A percentile compares a stretch with the other conserved stretches of the same genome.
These are phyloP conservation scores for Exephanes ischioxanthus DNA, from an alignment of 2,888 invertebrate genomes.

Conservation along the genomic window DNA sequence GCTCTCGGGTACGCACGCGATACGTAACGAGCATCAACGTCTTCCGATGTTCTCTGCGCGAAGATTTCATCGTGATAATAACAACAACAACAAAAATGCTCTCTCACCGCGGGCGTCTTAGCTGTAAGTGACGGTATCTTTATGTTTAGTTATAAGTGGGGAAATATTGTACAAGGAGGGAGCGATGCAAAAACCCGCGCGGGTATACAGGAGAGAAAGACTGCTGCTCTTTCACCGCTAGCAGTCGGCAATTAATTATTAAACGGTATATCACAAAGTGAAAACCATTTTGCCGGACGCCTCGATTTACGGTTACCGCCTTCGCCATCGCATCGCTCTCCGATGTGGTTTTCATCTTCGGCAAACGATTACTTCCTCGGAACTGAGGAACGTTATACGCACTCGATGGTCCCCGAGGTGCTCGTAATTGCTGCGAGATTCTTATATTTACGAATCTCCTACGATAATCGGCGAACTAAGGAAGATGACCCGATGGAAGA, in stretches of 20 bases:
- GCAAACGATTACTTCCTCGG: neutral
- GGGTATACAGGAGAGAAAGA: neutral
- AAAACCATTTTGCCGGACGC: slow-evolving; percentile 73
- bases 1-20: slow-evolving; percentile 54
- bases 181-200: neutral
- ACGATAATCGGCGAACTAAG: slow-evolving; percentile 71
- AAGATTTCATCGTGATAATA: neutral
- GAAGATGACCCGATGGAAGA: slow-evolving; percentile 52
- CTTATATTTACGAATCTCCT: slow-evolving; percentile 76
- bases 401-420: neutral
- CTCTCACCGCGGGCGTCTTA: slow-evolving; percentile 68
- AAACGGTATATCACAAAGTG: slow-evolving; percentile 75
- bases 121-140: neutral
- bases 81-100: slow-evolving; percentile 68
- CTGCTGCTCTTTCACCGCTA: slow-evolving; percentile 72
- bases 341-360: neutral
- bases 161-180: neutral
- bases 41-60: neutral
- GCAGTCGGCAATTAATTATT: slow-evolving; percentile 33
- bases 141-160: neutral
- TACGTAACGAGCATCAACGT: slow-evolving; percentile 19
- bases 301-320: slow-evolving; percentile 42
- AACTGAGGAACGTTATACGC: slow-evolving; percentile 18
- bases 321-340: neutral
- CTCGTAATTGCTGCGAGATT: slow-evolving; percentile 57